These are phyloP conservation scores for Hemibagrus guttatus DNA, from an alignment of 2,797 vertebrate genomes.

Conservation along the genomic window DNA sequence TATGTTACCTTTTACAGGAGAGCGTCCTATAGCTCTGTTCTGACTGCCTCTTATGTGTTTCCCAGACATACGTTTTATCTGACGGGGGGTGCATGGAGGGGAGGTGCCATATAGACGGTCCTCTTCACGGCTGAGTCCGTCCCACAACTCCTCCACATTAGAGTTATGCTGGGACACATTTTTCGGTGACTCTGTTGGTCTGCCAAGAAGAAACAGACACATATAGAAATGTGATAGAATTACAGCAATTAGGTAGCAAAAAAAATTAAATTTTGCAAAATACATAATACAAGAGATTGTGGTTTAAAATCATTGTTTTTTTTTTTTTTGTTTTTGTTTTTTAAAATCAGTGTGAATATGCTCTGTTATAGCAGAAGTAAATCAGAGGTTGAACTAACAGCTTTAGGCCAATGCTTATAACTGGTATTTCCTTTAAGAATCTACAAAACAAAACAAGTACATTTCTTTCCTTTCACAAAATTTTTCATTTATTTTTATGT, in stretches of 20 bases:
- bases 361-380: neutral
- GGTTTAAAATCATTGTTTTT: neutral
- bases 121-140: constrained; percentile 83
- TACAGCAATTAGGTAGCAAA: neutral
- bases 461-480: too few species aligned
- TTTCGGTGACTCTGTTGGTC: constrained; percentile 76
- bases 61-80: constrained; percentile 92
- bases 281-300: neutral
- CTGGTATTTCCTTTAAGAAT: neutral
- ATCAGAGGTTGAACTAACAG: neutral
- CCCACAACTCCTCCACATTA: constrained; percentile 84
- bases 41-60: constrained; percentile 85
- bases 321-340: too few species aligned
- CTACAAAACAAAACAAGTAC: too few species aligned
- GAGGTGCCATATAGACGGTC: constrained; percentile 84
- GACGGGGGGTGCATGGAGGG: constrained; percentile 86
- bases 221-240: neutral
- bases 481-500: too few species aligned
- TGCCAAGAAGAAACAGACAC: constrained; percentile 57
- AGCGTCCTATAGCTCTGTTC: constrained; percentile 72
- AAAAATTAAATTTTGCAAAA: neutral
- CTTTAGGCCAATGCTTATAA: neutral
- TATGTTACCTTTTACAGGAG: constrained; percentile 78
- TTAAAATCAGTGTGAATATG: too few species aligned
- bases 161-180: constrained; percentile 75